Base-by-base conservation (phyloP, 2,888 invertebrate genomes). In the Buathra laborator region DNA sequence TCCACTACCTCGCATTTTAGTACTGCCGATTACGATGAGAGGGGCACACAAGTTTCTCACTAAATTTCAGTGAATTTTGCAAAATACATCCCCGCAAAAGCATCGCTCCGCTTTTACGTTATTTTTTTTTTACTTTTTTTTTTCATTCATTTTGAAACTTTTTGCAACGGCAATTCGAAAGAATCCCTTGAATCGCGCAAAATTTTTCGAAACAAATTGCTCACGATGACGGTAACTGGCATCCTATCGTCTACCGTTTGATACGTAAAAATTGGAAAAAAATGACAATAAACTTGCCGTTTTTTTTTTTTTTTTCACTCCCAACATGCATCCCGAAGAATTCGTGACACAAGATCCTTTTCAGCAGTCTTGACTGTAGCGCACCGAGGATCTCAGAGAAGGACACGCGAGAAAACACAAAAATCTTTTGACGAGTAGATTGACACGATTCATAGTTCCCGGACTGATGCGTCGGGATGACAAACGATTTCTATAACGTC, bases 381-480 rank as follows among this genome's bases (percentile, higher is more conserved):
- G 84, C 83, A 86, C 83, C 59, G 88, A 81, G 16, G 87, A 85
- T 80, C 84, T 82, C 66, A 87, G 80, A 16, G 88, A 88, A 70
- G 90, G 90, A 88, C 90, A 90, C 86, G 89, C 88, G 86, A 92
- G 87, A 88, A 92, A 91, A 86, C 92, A 92, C 88, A 93, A 88
- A 86, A 93, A 92, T 86, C 89, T 91, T 88, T 92, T 92, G 74
- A 92, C 89, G 83, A 92, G 88, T 68, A 90, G 89, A 89, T 92
- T 92, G 81, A 92, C 89, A 72, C 91, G 89, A 84, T 86, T 89
- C 71, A 92, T 88, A 29, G 91, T 91, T 43, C 89, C 89, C 79
- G 90, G 82, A 83, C 88, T 85, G 70, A 88, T 85, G 67, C 84
- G 86, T 66, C 89, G 89, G 29, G 88, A 83, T 3, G 89, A 87